Base-by-base conservation (phyloP, 2,888 invertebrate species). In the Crepidodera aurea region DNA sequence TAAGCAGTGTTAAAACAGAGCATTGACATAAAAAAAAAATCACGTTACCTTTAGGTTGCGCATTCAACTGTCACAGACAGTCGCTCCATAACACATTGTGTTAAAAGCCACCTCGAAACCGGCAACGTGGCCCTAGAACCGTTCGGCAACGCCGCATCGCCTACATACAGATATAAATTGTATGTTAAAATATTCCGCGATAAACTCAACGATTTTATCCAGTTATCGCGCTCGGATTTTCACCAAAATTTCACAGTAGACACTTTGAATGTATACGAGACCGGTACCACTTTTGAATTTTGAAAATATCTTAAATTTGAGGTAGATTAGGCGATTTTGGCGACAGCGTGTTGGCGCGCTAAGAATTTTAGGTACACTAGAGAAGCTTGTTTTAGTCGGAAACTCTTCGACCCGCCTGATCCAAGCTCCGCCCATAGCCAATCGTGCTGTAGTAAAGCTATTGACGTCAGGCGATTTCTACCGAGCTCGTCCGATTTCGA, bases 101-200 rank as follows among this genome's bases (percentile, higher is more conserved):
- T 69, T 69, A 69, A 72, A 71, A 71, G 66, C 71, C 65, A 59
- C 64, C 56, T 57, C 61, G 69, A 53, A 64, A 63, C 56, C 64
- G 72, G 73, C 73, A 73, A 72, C 74, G 69, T 62, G 60, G 71
- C 48, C 50, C 27, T 64, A 50, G 37, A 51, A 22, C 4, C 39
- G 63, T 59, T 69, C 71, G 77, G 71, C 77, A 77, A 77, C 77
- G 67, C 42, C 70, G 77, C 73, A 71, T 78, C 75, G 76, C 77
- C 77, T 76, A 77, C 77, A 78, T 78, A 76, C 71, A 77, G 69
- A 73, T 74, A 75, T 69, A 70, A 73, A 74, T 71, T 74, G 72
- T 74, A 75, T 76, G 76, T 75, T 75, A 73, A 75, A 78, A 77
- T 78, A 77, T 75, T 74, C 73, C 64, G 66, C 66, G 69, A 72